Evolutionary conservation across 1,140 invertebrate genomes (phyloP).

Genomic region (Drosophila pseudoananassae): DNA sequence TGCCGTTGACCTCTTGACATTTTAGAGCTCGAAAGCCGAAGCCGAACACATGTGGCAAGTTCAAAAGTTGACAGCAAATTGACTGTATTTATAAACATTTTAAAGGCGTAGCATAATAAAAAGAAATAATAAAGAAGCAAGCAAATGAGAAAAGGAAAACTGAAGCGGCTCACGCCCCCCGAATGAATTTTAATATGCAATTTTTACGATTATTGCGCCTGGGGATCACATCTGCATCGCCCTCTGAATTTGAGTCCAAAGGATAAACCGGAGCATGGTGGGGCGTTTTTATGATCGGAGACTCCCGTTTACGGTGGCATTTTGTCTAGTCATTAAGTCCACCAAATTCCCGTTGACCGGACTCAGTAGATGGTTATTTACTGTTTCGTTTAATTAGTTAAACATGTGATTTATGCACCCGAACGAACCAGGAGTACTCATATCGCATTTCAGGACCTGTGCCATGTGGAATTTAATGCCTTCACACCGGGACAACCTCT

Average conservation of each 20-base stretch:
- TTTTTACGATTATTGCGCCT: constrained; percentile 71
- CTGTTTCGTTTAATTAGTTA: constrained; percentile 70
- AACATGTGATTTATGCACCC: constrained; percentile 66
- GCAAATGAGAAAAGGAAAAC: constrained; percentile 13
- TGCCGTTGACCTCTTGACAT: constrained; percentile 68
- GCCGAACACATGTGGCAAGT: constrained; percentile 76
- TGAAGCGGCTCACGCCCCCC: constrained; percentile 49
- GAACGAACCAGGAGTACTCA: not conserved
- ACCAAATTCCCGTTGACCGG: constrained; percentile 33
- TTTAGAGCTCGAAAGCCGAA: constrained; percentile 57
- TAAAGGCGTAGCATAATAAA: constrained; percentile 55
- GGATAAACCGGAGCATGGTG: constrained; percentile 20
- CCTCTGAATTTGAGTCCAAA: constrained; percentile 11
- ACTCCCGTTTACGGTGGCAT: constrained; percentile 59
- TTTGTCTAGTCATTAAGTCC: constrained; percentile 59
- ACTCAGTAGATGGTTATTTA: constrained; percentile 46
- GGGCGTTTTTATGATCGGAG: constrained; percentile 45
- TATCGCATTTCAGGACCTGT: constrained; percentile 23
- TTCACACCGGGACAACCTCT: not conserved
- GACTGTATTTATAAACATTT: constrained; percentile 82
- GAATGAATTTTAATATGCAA: constrained; percentile 75
- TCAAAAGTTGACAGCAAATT: constrained; percentile 82
- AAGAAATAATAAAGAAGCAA: constrained; percentile 13
- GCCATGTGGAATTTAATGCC: constrained; percentile 20
- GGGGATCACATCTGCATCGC: constrained; percentile 24